Base-by-base conservation (phyloP, 2,113 vertebrate species). In the Copsychus sechellarum region DNA sequence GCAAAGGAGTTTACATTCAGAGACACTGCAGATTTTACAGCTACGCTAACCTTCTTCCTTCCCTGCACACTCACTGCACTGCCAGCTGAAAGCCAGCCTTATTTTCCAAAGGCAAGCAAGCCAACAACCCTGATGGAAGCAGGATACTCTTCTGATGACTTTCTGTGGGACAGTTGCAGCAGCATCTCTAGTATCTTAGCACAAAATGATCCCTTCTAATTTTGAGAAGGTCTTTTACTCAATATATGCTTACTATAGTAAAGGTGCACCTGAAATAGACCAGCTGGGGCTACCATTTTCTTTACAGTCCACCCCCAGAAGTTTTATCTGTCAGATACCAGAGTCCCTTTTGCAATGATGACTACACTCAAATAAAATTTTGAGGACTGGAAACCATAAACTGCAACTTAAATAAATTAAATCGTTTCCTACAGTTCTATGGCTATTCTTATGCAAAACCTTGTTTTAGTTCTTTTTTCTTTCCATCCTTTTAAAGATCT, bases 21-120 rank as follows among this genome's bases (percentile, higher is more conserved):
- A 92, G 50, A 54, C 22, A 50, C 21, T 23, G 60, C 34, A 36
- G 34, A 34, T 74, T 62, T 82, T n/a, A 45, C 2, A 3, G 20
- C 47, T 45, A 5, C 0, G 0, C 14, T 23, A 31, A 66, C 47
- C 34, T 36, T 38, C 43, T 26, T 62, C 80, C 38, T 62, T 29
- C n/a, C 38, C 84, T 22, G 43, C 21, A 18, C 4, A 0, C 38
- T 78, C 38, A 4, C 17, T 48, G 74, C 58, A 26, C 1, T 29
- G 2, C 28, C 1, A 1, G 48, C 71, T 42, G 40, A 92, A 88
- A 86, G 73, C 1, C 45, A 91, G 20, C 23, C 9, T 76, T 25
- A 53, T 72, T 88, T 88, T 21, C 71, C 42, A 34, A 40, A 64
- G 77, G 31, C 54, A 58, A 61, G 9, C 48, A 81, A 86, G 29